Evolutionary conservation across 1,140 invertebrate species (phyloP).

Genomic region (Ceratina japonica): DNA sequence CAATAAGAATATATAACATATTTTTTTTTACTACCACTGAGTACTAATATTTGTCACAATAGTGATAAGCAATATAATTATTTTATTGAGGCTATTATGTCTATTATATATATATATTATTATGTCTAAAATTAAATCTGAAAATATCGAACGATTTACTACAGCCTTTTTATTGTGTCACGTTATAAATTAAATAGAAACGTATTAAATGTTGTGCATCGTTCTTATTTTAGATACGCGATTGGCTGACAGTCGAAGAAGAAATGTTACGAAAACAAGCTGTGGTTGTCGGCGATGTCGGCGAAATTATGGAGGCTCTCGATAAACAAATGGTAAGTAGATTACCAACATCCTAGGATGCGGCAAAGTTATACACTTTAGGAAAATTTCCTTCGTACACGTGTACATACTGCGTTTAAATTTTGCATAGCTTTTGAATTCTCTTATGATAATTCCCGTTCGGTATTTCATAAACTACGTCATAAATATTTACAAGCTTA

Average conservation of each 20-base stretch:
- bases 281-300: conserved; percentile 90
- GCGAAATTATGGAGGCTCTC: conserved; percentile 88
- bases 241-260: conserved; percentile 90
- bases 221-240: conserved; percentile 83
- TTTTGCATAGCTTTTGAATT: not conserved
- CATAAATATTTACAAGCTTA: not conserved
- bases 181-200: not conserved
- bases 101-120: too few species aligned
- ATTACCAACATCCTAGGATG: not conserved
- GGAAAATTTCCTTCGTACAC: too few species aligned
- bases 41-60: too few species aligned
- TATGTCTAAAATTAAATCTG: too few species aligned
- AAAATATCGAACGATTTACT: too few species aligned
- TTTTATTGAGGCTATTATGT: too few species aligned
- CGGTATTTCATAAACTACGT: not conserved
- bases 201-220: not conserved
- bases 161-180: not conserved
- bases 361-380: not conserved
- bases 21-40: too few species aligned
- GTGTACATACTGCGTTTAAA: too few species aligned
- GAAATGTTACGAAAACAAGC: conserved; percentile 91
- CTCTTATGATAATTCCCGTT: too few species aligned
- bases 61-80: too few species aligned
- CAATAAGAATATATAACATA: too few species aligned
- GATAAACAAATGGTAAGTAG: conserved; percentile 90